These are phyloP conservation scores for Porites australiensis DNA, from an alignment of 64 coral and sea anemone genomes.

Conservation along the genomic window DNA sequence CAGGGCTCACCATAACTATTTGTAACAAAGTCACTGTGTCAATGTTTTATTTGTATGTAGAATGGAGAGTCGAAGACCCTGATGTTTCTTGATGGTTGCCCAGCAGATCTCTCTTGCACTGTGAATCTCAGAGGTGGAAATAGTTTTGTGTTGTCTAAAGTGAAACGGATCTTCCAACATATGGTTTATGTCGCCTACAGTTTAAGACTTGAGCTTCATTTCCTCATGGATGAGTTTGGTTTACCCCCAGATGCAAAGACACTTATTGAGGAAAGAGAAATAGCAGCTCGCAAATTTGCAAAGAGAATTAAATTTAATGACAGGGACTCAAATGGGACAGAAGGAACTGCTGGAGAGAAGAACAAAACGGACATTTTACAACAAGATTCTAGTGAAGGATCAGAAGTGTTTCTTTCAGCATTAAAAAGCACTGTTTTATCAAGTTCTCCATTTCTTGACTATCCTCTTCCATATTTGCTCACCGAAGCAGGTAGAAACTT, in stretches of 20 bases:
- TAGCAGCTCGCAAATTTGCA: not conserved
- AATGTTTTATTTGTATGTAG: conserved; percentile 17
- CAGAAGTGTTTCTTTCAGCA: conserved; percentile 68
- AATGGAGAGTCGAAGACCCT: conserved; percentile 89
- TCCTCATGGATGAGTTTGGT: conserved; percentile 85
- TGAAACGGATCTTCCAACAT: conserved; percentile 66
- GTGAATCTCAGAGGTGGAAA: conserved; percentile 73
- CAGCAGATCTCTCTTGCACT: conserved; percentile 81
- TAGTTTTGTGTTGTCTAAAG: conserved; percentile 62
- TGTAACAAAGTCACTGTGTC: too few relatives aligned
- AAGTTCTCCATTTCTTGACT: conserved; percentile 81
- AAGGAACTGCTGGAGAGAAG: not conserved
- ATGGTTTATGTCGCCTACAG: conserved; percentile 79
- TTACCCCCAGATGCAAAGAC: conserved; percentile 39
- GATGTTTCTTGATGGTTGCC: conserved; percentile 95
- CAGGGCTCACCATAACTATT: too few relatives aligned
- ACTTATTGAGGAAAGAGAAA: conserved; percentile 25
- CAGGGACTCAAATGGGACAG: not conserved
- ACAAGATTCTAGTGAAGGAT: conserved; percentile 21
- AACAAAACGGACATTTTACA: not conserved
- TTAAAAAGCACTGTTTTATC: conserved; percentile 76
- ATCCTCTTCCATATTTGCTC: conserved; percentile 85
- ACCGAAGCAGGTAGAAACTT: conserved; percentile 75
- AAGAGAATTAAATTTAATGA: conserved; percentile 16
- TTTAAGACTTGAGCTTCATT: conserved; percentile 70